Conservation (phyloP, 2,113 vertebrate genomes). For the Sigmodon hispidus region DNA sequence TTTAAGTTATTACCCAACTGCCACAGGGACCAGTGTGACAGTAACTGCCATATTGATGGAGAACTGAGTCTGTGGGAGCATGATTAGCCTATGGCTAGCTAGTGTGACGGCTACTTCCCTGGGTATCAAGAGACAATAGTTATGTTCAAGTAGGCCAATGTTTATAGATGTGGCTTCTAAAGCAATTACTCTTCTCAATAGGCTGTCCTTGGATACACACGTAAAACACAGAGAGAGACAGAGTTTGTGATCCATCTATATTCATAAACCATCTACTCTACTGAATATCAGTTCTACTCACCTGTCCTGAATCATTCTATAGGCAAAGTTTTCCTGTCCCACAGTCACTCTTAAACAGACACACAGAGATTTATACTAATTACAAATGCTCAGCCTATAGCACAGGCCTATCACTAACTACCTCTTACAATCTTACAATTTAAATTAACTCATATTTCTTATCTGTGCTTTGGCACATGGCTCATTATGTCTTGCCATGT, state of each 20-base stretch:
- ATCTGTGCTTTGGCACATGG: too few species aligned
- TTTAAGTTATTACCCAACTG: conserved; percentile 63
- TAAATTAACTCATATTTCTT: too few species aligned
- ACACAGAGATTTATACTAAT: too few species aligned
- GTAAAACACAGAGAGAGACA: too few species aligned
- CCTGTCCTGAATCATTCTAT: not conserved
- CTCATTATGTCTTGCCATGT: too few species aligned
- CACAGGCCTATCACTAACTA: too few species aligned
- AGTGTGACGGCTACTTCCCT: not conserved
- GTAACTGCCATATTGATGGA: conserved; percentile 1
- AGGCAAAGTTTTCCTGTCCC: too few species aligned
- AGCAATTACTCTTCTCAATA: conserved; percentile 7
- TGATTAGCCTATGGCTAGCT: not conserved
- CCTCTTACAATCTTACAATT: too few species aligned
- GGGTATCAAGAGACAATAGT: not conserved
- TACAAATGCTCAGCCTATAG: too few species aligned
- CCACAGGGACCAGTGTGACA: not conserved
- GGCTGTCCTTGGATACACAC: not conserved
- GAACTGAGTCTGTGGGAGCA: not conserved
- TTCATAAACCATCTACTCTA: not conserved
- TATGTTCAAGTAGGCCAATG: not conserved
- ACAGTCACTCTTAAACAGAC: too few species aligned
- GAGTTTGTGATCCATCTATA: not conserved
- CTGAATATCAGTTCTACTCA: not conserved
- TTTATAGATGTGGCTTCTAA: not conserved